phyloP scores from a whole-genome alignment of 2,113 vertebrate genomes.

The Atractosteus spatula region DNA sequence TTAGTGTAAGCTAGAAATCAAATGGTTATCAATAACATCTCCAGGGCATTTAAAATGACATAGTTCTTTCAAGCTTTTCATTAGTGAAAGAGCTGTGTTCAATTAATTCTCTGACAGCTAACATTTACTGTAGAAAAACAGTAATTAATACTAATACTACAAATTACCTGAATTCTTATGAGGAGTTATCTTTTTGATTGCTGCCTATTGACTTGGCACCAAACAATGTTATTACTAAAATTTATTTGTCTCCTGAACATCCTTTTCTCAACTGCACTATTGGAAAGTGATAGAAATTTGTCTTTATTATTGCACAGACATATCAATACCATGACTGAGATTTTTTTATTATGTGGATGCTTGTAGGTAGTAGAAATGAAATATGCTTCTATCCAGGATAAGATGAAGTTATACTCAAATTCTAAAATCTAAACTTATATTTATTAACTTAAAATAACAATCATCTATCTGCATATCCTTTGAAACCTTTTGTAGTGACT shows the following conservation, averaged over 20 bases:
- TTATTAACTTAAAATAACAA: too few species aligned
- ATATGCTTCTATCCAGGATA: too few species aligned
- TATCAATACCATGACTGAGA: too few species aligned
- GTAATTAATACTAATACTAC: slow-evolving; percentile 54
- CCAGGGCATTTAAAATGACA: slow-evolving; percentile 32
- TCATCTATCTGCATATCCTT: too few species aligned
- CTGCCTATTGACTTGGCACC: slow-evolving; percentile 24
- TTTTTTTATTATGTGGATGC: too few species aligned
- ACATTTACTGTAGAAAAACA: slow-evolving; percentile 46
- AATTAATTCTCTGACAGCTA: slow-evolving; percentile 54
- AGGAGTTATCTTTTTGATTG: slow-evolving; percentile 30
- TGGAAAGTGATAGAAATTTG: background rate
- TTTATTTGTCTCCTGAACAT: background rate
- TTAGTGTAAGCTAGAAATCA: background rate
- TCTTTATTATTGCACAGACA: too few species aligned
- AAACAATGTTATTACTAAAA: slow-evolving; percentile 31
- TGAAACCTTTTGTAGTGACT: too few species aligned
- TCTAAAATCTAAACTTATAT: too few species aligned
- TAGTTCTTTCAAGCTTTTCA: slow-evolving; percentile 33
- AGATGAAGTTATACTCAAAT: too few species aligned
- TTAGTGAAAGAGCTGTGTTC: slow-evolving; percentile 46
- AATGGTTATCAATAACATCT: slow-evolving; percentile 23
- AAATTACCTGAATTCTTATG: slow-evolving; percentile 39
- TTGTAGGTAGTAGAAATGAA: too few species aligned
- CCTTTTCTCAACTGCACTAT: background rate